Percentiles rank a stretch among this genome's conserved stretches.
Evolutionary conservation across 2,888 invertebrate genomes (phyloP).

Genomic region (Bombyx huttoni): DNA sequence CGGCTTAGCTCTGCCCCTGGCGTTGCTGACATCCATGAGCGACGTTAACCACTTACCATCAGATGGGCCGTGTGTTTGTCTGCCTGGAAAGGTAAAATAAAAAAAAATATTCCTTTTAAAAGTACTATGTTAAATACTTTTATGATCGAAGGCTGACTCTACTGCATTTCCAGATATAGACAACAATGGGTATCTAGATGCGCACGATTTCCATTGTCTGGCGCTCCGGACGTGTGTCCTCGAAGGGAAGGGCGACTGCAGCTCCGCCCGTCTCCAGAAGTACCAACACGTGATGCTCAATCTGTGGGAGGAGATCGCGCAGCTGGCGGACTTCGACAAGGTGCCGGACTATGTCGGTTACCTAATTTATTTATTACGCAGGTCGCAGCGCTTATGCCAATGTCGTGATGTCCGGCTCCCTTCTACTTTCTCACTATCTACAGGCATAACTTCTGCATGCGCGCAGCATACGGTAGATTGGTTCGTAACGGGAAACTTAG

Average conservation of each 20-base stretch:
- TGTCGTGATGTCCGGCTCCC: slow-evolving; percentile 8
- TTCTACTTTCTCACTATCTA: not conserved
- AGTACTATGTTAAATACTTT: too few relatives aligned
- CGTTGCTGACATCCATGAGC: too few relatives aligned
- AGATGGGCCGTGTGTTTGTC: too few relatives aligned
- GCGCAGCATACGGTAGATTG: not conserved
- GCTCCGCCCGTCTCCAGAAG: slow-evolving; percentile 78
- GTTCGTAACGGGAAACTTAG: too few relatives aligned
- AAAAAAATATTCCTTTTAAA: not conserved
- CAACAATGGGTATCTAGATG: slow-evolving; percentile 86
- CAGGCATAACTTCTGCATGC: not conserved
- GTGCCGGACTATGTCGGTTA: slow-evolving; percentile 75
- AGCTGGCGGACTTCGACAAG: slow-evolving; percentile 90
- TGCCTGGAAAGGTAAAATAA: too few relatives aligned
- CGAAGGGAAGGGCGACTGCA: slow-evolving; percentile 88
- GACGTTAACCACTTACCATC: too few relatives aligned
- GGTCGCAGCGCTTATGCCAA: slow-evolving; percentile 26
- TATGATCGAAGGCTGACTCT: not conserved
- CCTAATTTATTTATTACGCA: slow-evolving; percentile 28
- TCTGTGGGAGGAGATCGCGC: slow-evolving; percentile 89
- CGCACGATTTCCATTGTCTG: slow-evolving; percentile 87
- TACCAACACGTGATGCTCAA: slow-evolving; percentile 88
- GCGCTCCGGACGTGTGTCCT: slow-evolving; percentile 85
- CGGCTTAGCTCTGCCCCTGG: too few relatives aligned
- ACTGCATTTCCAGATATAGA: slow-evolving; percentile 78